Base-by-base conservation (phyloP, 1,140 invertebrate genomes). In the Ceratina australensis region DNA sequence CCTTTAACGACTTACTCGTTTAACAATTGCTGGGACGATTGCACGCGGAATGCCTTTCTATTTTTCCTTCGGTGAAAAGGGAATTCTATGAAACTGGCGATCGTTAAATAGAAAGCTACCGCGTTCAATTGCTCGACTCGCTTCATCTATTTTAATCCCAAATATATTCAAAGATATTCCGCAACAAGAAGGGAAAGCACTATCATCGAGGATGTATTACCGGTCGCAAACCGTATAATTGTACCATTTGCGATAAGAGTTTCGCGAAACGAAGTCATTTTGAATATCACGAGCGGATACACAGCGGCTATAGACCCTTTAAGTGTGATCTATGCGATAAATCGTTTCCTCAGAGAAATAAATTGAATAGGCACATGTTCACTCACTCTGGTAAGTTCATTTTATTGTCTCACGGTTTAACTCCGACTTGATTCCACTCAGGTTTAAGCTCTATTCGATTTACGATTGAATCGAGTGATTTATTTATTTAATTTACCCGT, bases 341-440 rank as follows among this genome's bases (percentile, higher is more conserved):
- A 81, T 88, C 90, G 22, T 92, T 92, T 84, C 87, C 89, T 3
- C 89, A 91, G 52, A 85, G 84, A 50, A 91, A 91, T 59, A 92
- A 92, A 83, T 93, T 98, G 64, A 98, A 98, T 90, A 93, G 96
- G 64, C 98, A 99, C 88, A 97, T 98, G 88, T 74, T 78, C 33
- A 89, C 88, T 0, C 91, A 92, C 63, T 88, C 73, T 60, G 83
- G 89, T 91, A 78, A 87, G 87, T 79, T 49, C 20, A 22, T 24
- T n/a, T 47, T 66, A 28, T 49, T 33, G 22, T 56, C 24, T 57
- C 13, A 20, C 56, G 50, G 56, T 49, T 74, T 50, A 65, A 50
- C 33, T 42, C 33, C 5, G 33, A 42, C 10, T 10, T 10, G 10
- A 10, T 42, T 42, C 33, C 8, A 42, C 33, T 42, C 33, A 10